Conservation (phyloP, 2,888 invertebrate species). For the Acleris cristana region DNA sequence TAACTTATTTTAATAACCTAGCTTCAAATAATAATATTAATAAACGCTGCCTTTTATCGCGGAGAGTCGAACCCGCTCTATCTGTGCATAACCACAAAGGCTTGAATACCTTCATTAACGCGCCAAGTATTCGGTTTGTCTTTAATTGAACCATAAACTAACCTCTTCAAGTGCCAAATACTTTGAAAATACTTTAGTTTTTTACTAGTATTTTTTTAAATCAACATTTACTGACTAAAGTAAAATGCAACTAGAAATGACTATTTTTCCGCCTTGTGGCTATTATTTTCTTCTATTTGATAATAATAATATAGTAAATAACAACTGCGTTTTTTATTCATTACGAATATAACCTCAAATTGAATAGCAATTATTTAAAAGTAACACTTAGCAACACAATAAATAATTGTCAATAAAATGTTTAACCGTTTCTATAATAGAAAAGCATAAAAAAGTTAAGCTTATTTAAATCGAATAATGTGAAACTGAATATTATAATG, state of each 20-base stretch:
- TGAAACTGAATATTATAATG: no score
- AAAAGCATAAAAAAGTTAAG: no score
- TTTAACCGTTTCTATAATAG: no score
- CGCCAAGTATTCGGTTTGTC: conserved; percentile 1
- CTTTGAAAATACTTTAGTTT: background rate
- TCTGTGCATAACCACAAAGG: conserved; percentile 6
- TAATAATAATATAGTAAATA: no score
- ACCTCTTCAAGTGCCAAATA: background rate
- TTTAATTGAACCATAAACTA: conserved; percentile 10
- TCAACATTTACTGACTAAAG: background rate
- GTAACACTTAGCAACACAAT: no score
- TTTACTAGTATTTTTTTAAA: background rate
- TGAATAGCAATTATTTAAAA: no score
- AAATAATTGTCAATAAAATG: no score
- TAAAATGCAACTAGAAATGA: background rate
- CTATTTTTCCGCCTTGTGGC: no score
- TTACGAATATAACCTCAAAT: no score
- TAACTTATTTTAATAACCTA: background rate
- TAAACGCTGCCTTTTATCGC: background rate
- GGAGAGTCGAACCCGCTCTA: background rate
- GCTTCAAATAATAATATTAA: background rate
- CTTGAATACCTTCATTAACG: conserved; percentile 10
- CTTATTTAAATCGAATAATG: no score
- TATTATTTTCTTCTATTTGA: no score
- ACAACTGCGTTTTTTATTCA: no score